phyloP scores from a whole-genome alignment of 2,113 vertebrate genomes.

The Pseudorasbora parva region DNA sequence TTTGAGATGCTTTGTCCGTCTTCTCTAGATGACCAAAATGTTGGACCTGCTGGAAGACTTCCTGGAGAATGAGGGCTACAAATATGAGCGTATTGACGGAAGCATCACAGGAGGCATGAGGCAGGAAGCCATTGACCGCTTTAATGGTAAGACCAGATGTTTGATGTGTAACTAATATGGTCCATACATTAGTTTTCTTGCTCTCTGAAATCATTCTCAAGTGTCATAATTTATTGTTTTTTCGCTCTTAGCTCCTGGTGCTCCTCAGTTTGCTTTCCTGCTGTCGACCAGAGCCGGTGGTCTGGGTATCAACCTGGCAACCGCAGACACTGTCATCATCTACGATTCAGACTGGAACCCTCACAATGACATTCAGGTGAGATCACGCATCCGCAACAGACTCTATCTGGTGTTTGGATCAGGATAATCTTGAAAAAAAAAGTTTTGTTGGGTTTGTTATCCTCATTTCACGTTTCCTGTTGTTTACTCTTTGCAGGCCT shows the following conservation, averaged over 20 bases:
- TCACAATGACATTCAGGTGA: slow-evolving; percentile 96
- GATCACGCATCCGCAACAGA: slow-evolving; percentile 8
- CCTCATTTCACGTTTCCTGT: not conserved
- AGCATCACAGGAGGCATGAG: slow-evolving; percentile 97
- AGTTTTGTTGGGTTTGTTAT: not conserved
- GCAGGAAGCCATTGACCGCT: slow-evolving; percentile 97
- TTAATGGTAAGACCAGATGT: slow-evolving; percentile 83
- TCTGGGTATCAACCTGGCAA: slow-evolving; percentile 95
- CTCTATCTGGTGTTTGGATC: not conserved
- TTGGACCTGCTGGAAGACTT: slow-evolving; percentile 96
- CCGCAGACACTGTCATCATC: slow-evolving; percentile 96
- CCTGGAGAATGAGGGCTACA: slow-evolving; percentile 95
- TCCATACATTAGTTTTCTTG: not conserved
- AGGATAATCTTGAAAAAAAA: not conserved
- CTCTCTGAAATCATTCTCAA: not conserved
- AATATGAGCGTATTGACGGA: slow-evolving; percentile 96
- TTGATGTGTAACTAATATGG: not conserved
- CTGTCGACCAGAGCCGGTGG: slow-evolving; percentile 96
- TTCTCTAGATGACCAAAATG: slow-evolving; percentile 96
- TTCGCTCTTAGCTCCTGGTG: slow-evolving; percentile 86
- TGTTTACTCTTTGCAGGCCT: slow-evolving; percentile 78
- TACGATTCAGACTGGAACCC: slow-evolving; percentile 99
- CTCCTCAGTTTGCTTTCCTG: slow-evolving; percentile 95
- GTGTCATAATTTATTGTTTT: not conserved
- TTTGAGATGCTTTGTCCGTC: not conserved